Percentiles rank a stretch among this genome's conserved stretches.
Evolutionary conservation across 1,140 invertebrate species (phyloP).

Genomic region (Trachelipus rathkii): DNA sequence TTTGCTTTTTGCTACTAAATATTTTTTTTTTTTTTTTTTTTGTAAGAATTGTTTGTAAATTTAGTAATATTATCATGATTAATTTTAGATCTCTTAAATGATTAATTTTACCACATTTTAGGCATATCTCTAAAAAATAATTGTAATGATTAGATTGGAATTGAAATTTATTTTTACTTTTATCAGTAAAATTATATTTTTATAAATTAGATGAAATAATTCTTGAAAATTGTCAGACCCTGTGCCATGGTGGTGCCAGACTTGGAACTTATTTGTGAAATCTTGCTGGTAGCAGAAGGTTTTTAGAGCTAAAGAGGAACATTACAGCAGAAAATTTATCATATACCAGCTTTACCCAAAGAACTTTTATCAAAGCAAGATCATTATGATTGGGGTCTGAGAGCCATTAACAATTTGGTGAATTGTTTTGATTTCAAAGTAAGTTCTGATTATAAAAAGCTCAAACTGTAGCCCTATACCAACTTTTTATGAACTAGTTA

Average conservation of each 20-base stretch:
- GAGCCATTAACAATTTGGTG: constrained; percentile 94
- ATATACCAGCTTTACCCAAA: constrained; percentile 93
- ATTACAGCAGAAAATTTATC: constrained; percentile 91
- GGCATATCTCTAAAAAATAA: too few species aligned
- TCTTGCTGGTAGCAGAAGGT: constrained; percentile 98
- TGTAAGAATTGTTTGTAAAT: background rate
- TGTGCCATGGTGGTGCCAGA: constrained; percentile 98
- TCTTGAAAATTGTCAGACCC: constrained; percentile 60
- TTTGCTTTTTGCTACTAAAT: background rate
- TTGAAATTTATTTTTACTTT: constrained; percentile 39
- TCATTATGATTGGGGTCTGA: constrained; percentile 93
- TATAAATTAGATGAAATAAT: too few species aligned
- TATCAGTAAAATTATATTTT: too few species aligned
- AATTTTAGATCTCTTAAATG: too few species aligned
- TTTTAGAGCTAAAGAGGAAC: constrained; percentile 83
- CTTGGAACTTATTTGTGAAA: constrained; percentile 95
- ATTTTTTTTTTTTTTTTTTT: background rate
- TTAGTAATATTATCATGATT: background rate
- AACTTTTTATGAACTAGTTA: too few species aligned
- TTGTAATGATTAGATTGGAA: too few species aligned
- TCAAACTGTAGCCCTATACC: too few species aligned
- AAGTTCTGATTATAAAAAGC: too few species aligned
- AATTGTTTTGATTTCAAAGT: too few species aligned
- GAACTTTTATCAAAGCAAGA: constrained; percentile 94
- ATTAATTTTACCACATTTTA: too few species aligned